phyloP scores from a whole-genome alignment of 2,113 vertebrate genomes.

The Triplophysa dalaica region DNA sequence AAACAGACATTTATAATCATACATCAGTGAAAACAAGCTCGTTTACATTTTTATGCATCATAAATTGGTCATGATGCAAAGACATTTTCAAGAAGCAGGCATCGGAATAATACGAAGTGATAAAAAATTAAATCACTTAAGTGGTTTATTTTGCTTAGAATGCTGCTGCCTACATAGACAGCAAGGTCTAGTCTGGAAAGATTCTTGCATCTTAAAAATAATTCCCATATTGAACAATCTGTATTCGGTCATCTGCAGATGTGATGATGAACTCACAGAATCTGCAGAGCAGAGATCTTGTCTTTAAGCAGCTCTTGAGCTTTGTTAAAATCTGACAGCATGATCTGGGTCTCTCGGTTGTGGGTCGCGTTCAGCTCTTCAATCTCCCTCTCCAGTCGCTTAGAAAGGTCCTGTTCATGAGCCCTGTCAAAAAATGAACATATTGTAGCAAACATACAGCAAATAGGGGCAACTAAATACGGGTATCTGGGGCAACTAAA shows the following conservation, averaged over 20 bases:
- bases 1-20: constrained; percentile 26
- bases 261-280: constrained; percentile 81
- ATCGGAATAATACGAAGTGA: background rate
- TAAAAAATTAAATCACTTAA: background rate
- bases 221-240: background rate
- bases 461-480: background rate
- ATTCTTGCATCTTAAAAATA: background rate
- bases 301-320: constrained; percentile 96
- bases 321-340: constrained; percentile 98
- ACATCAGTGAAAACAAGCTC: background rate
- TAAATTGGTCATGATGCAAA: too few relatives aligned
- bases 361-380: constrained; percentile 85
- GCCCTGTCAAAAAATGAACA: constrained; percentile 70
- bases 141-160: background rate
- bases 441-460: constrained; percentile 55
- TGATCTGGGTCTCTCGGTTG: constrained; percentile 90
- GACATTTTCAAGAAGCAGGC: too few relatives aligned
- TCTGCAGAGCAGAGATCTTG: constrained; percentile 95
- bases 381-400: constrained; percentile 89
- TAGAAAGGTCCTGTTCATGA: constrained; percentile 93
- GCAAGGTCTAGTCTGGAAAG: background rate
- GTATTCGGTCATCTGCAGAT: background rate
- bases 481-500: background rate
- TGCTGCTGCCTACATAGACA: background rate
- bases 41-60: background rate